Evolutionary conservation across 30 jellyfish, hydroid and myxozoan genomes (phyloP), one percentile per base, ranked within the genome.

Genomic region (Hydractinia symbiolongicarpus): DNA sequence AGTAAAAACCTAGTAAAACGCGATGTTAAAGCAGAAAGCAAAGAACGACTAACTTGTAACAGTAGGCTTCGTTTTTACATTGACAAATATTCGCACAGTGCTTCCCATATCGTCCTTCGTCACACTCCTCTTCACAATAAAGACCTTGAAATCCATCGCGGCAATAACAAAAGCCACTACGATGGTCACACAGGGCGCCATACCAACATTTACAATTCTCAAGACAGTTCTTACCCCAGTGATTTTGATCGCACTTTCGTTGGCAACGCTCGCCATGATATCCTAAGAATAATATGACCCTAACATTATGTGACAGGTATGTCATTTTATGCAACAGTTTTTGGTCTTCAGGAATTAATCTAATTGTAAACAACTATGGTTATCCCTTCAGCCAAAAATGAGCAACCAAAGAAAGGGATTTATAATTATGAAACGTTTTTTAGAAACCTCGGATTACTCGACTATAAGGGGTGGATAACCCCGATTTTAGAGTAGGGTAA

Each of bases 201-300:
- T 91, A 85, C 21, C 62, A 57, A 77, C 98, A 91, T 10, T 11
- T 56, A 53, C 98, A 91, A 10, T 61, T 51, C 54, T 78, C 74
- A 13, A 53, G 81, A 62, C 98, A 91, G 60, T 91, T 87, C 86
- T 69, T 86, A 61, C 98, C 98, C 98, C 98, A 91, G 61, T 66
- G 9, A 44, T 62, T 52, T 68, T 54, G 57, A 50, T 56, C 54
- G 54, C 89, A 81, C n/a, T 55, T 67, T 55, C 57, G 60, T 15
- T 7, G 51, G 61, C 89, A 81, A 44, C 20, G 13, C 16, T 5
- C 52, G 44, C 87, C 87, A 30, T 44, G 20, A 56, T 79, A 79
- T 8, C 87, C 87, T 79, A 67, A 61, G 30, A 55, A 55, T 55
- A 13, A 64, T 58, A 30, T 30, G 44, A 30, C 1, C 2, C 44